Evolutionary conservation across 92 coral and sea anemone species (phyloP).

Genomic region (Desmophyllum pertusum): DNA sequence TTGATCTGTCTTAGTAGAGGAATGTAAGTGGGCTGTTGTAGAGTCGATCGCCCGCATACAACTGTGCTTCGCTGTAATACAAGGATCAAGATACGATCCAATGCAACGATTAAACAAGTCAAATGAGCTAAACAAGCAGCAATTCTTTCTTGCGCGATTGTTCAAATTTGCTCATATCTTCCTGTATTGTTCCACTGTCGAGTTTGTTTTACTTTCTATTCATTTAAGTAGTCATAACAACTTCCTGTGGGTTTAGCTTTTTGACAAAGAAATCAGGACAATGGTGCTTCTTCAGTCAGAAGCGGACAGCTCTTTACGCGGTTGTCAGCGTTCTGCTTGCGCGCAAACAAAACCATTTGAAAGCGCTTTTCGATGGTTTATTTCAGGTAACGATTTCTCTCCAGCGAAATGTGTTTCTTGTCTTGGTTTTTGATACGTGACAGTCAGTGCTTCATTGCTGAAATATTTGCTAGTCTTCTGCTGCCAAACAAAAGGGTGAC

Average conservation of each 20-base stretch:
- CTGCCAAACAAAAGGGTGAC: slow-evolving; percentile 30
- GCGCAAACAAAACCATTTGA: neutral
- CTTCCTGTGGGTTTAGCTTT: slow-evolving; percentile 42
- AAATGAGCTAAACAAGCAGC: slow-evolving; percentile 5
- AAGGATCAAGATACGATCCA: slow-evolving; percentile 10
- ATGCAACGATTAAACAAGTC: neutral
- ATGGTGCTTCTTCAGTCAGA: neutral
- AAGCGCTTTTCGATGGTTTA: neutral
- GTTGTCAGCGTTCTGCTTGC: neutral
- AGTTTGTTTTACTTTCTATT: slow-evolving; percentile 50
- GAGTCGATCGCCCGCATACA: neutral
- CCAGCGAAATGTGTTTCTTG: neutral
- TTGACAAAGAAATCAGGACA: slow-evolving; percentile 12
- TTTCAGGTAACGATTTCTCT: neutral
- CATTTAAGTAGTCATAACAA: slow-evolving; percentile 52
- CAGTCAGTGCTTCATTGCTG: neutral
- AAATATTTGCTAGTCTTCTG: slow-evolving; percentile 5
- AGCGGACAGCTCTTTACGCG: neutral
- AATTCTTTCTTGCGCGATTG: slow-evolving; percentile 2
- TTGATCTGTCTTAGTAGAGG: neutral
- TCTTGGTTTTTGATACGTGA: slow-evolving; percentile 21
- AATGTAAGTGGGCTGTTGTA: neutral
- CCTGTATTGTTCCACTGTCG: slow-evolving; percentile 27
- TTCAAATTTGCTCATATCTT: slow-evolving; percentile 29
- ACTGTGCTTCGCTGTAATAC: neutral